Evolutionary conservation across 2,888 invertebrate genomes (phyloP).

Genomic region (Agonopterix alstromeriana): DNA sequence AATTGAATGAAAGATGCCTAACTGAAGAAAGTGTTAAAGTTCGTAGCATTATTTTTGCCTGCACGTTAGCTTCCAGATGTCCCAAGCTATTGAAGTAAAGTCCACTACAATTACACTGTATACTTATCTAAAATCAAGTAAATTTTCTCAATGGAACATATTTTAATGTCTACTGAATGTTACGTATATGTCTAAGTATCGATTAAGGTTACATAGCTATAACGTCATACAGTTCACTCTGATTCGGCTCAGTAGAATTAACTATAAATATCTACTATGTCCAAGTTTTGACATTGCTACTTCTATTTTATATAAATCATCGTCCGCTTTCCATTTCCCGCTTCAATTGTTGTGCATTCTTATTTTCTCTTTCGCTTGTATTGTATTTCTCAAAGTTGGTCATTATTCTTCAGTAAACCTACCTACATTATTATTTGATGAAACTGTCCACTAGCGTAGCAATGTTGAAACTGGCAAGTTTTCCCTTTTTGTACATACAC

Average conservation of each 20-base stretch:
- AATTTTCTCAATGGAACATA: conserved; percentile 50
- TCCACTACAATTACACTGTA: conserved; percentile 31
- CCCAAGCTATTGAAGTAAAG: conserved; percentile 40
- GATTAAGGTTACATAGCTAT: conserved; percentile 51
- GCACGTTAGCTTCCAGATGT: conserved; percentile 2
- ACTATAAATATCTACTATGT: conserved; percentile 28
- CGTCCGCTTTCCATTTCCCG: conserved; percentile 10
- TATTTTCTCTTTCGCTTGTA: conserved; percentile 26
- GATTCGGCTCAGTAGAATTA: conserved; percentile 60
- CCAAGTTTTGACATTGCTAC: conserved; percentile 73
- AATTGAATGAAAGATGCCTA: too few relatives aligned
- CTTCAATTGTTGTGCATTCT: conserved; percentile 29
- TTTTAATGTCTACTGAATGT: conserved; percentile 72
- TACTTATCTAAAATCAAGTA: conserved; percentile 32
- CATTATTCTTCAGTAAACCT: conserved; percentile 20
- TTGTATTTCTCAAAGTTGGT: conserved; percentile 71
- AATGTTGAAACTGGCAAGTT: conserved; percentile 59
- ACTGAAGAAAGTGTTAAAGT: too few relatives aligned
- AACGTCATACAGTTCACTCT: conserved; percentile 49
- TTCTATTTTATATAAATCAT: conserved; percentile 20
- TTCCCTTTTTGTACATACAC: conserved; percentile 34
- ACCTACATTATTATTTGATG: conserved; percentile 16
- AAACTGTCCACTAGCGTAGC: conserved; percentile 36
- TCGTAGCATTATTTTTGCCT: too few relatives aligned
- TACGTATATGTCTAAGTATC: conserved; percentile 70